Base-by-base conservation (phyloP, 2,113 vertebrate genomes). In the Terrapene triunguis region DNA sequence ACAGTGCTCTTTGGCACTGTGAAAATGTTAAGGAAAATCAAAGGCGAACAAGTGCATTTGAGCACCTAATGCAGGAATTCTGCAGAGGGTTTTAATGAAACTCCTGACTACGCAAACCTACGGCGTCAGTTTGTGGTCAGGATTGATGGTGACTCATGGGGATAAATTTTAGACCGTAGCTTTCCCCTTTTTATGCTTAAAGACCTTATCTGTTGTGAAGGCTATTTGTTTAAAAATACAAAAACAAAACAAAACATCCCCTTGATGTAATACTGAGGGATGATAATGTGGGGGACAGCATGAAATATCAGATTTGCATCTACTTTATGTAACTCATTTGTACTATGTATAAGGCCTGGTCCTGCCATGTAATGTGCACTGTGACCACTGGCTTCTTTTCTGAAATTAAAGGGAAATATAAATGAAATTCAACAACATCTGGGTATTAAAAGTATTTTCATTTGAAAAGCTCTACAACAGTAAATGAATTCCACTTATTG, bases 381-480 rank as follows among this genome's bases (percentile, higher is more conserved):
- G 84, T 44, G 74, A 84, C 62, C 89, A 78, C 25, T 74, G 35
- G 32, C 54, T 62, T 47, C 47, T 82, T 80, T 88, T 78, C 87
- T 72, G 48, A 92, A 94, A 93, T n/a, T 47, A 82, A 92, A 90
- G 42, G 69, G 54, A 92, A 87, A 90, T 29, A 53, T 38, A 42
- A 24, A 72, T 79, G 8, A 47, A 54, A 92, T 16, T 92, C 9
- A 1, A 32, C 54, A 91, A 82, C 13, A 50, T 6, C 24, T 16
- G 88, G 12, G 44, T 85, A 85, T 44, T 72, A 88, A 89, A 12
- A 87, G 21, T 92, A 32, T 44, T 93, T 94, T 81, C 91, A 92
- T 57, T 86, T 90, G 22, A 95, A 87, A 59, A 91, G 80, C 35
- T 27, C 55, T 83, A n/a, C n/a, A 90, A 82, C 65, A 16, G 84